These are phyloP conservation scores for Mesoclemmys tuberculata DNA, from an alignment of 2,113 vertebrate genomes.

Conservation along the genomic window DNA sequence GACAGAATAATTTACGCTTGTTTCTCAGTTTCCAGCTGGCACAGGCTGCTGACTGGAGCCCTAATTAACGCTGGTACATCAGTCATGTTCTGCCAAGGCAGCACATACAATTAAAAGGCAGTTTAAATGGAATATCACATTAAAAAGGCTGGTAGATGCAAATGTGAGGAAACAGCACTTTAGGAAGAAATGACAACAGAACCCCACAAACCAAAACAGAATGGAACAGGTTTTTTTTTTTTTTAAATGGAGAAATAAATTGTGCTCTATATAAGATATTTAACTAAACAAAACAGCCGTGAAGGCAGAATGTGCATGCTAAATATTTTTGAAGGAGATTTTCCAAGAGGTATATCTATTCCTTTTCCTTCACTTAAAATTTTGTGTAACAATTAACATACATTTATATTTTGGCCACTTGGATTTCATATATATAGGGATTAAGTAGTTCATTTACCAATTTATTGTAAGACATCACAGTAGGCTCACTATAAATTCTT, in stretches of 20 bases:
- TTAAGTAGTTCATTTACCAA: background rate
- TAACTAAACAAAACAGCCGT: constrained; percentile 58
- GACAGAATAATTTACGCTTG: constrained; percentile 99
- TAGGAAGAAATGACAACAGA: constrained; percentile 89
- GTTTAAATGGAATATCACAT: constrained; percentile 96
- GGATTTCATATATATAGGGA: constrained; percentile 21
- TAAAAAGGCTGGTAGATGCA: constrained; percentile 90
- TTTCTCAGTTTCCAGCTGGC: constrained; percentile 98
- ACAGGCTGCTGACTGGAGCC: constrained; percentile 91
- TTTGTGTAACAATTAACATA: background rate
- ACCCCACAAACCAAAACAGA: constrained; percentile 87
- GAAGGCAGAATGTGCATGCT: constrained; percentile 33
- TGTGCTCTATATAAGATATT: constrained; percentile 64
- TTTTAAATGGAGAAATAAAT: constrained; percentile 72
- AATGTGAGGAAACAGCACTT: constrained; percentile 88
- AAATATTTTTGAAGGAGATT: constrained; percentile 64
- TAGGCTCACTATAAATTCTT: background rate
- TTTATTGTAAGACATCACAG: background rate
- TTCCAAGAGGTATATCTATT: constrained; percentile 50
- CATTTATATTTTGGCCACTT: background rate
- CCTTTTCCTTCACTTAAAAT: constrained; percentile 3
- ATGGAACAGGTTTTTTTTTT: constrained; percentile 50
- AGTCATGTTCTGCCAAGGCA: constrained; percentile 96
- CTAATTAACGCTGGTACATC: constrained; percentile 98
- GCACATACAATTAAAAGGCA: constrained; percentile 95